phyloP scores from a whole-genome alignment of 1,140 invertebrate genomes.

The Musca vetustissima region DNA sequence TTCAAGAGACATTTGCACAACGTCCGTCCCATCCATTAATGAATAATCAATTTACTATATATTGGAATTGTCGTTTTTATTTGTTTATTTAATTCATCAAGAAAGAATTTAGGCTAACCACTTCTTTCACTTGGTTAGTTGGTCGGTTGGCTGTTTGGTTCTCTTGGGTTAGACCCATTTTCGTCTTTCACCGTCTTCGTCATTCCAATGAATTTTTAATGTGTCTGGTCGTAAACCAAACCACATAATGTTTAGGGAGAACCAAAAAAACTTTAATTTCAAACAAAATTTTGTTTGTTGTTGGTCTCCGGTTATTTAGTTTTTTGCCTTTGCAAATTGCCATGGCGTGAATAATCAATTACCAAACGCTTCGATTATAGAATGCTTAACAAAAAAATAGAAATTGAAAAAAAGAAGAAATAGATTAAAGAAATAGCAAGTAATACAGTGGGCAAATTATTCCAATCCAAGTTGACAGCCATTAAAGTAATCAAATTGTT shows the following conservation, averaged over 20 bases:
- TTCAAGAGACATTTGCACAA: too few relatives aligned
- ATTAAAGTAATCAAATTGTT: constrained; percentile 15
- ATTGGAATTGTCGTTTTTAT: neutral
- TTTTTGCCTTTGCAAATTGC: neutral
- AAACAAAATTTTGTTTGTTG: neutral
- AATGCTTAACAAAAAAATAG: neutral
- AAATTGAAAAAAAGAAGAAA: too few relatives aligned
- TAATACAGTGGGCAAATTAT: neutral
- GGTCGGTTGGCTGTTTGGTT: too few relatives aligned
- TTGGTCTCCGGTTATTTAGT: neutral
- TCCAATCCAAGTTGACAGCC: constrained; percentile 5
- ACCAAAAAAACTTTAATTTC: neutral
- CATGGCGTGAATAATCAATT: constrained; percentile 19
- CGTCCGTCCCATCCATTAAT: too few relatives aligned
- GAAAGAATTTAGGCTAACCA: constrained; percentile 18
- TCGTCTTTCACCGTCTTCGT: too few relatives aligned
- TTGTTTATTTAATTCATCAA: constrained; percentile 8
- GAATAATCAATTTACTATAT: too few relatives aligned
- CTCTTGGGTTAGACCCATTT: too few relatives aligned
- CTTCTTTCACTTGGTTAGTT: too few relatives aligned
- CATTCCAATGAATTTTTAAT: too few relatives aligned
- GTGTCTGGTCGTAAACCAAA: neutral
- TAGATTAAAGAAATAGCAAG: too few relatives aligned
- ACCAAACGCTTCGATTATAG: neutral
- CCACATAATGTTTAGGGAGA: neutral